Evolutionary conservation across 2,113 vertebrate species (phyloP), one percentile per base, ranked within the genome.

Genomic region (Elgaria multicarinata): DNA sequence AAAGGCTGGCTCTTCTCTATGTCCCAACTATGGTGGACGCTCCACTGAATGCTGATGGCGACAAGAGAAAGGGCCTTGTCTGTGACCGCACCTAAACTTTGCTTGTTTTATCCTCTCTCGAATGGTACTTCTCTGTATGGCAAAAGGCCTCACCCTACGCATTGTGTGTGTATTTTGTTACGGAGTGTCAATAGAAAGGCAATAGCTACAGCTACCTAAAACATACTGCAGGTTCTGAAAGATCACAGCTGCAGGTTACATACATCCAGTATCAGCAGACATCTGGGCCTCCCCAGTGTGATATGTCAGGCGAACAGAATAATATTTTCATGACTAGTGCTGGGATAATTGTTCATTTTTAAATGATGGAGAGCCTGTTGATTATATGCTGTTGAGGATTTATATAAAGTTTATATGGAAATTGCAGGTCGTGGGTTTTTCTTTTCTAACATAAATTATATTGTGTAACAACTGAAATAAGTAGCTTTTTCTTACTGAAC

Each of bases 301-400:
- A 90, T 76, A 58, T 0, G 0, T 9, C 39, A 74, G 42, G 46
- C 33, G 67, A 55, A 88, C 87, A 92, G 62, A 87, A 74, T 6
- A 79, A 36, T 72, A 42, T 87, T 92, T 90, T 93, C 82, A 90
- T 77, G 74, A 92, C 33, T 20, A 84, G 83, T 91, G 31, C 50
- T 36, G 90, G 86, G 31, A 78, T 0, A 3, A 84, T 4, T 75
- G 53, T 89, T 86, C 62, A 80, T 12, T 26, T 42, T 87, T 90
- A 64, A 16, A 64, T 87, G 77, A 39, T 71, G 0, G 0, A 81
- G 85, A 87, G 71, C 24, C 66, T 1, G 6, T 67, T 89, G 83
- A 90, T 93, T 90, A 75, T 6, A 85, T 0, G 0, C 69, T 90
- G 82, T 83, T 12, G 4, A 0, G 46, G 79, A 36, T 85, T 33